These are phyloP conservation scores for Spheniscus humboldti DNA, from an alignment of 2,797 vertebrate genomes.

Conservation along the genomic window DNA sequence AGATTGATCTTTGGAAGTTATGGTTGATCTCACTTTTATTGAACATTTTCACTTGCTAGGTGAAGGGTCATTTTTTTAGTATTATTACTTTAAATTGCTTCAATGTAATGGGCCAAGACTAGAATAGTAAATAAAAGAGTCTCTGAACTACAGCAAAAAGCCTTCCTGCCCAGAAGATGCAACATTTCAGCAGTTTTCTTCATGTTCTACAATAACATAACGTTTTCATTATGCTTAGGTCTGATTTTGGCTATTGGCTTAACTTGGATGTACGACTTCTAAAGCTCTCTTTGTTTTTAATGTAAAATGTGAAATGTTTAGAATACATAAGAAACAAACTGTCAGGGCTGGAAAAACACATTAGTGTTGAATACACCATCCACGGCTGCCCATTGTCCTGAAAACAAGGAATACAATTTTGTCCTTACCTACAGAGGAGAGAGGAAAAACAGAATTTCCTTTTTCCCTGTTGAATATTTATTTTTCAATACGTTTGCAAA, in stretches of 20 bases:
- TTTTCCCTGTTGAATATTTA: not conserved
- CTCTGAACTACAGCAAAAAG: not conserved
- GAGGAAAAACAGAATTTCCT: not conserved
- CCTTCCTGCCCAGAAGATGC: not conserved
- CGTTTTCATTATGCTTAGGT: not conserved
- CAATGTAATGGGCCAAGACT: constrained; percentile 36
- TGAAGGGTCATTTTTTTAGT: constrained; percentile 70
- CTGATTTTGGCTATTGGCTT: not conserved
- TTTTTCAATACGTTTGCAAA: not conserved
- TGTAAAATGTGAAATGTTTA: not conserved
- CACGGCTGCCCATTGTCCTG: not conserved
- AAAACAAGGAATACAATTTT: not conserved
- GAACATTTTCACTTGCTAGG: constrained; percentile 49
- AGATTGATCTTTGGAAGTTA: constrained; percentile 58
- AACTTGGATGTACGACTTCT: not conserved
- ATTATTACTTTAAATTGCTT: constrained; percentile 69
- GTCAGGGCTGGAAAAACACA: not conserved
- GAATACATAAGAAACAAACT: not conserved
- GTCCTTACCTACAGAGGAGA: not conserved
- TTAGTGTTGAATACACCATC: not conserved
- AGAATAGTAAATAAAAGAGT: constrained; percentile 58
- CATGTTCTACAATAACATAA: not conserved
- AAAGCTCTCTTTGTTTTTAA: not conserved
- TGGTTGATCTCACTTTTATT: constrained; percentile 68
- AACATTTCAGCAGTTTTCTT: constrained; percentile 16